Evolutionary conservation across 2,113 vertebrate genomes (phyloP), one percentile per base, ranked within the genome.

Genomic region (Ardeotis arabs): DNA sequence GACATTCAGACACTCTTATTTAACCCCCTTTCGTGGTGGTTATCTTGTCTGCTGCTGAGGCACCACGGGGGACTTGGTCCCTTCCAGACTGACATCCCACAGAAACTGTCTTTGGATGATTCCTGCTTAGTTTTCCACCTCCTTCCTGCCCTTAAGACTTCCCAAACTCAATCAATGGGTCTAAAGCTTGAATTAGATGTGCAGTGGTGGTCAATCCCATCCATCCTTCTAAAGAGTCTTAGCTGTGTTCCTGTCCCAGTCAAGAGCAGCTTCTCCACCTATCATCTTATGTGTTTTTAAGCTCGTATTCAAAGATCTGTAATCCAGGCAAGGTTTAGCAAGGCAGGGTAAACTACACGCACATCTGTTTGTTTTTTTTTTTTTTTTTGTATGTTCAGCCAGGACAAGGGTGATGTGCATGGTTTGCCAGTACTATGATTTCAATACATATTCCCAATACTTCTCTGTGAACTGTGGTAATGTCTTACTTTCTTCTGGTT

Each of bases 331-430:
- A 37, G 59, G 33, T 52, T 84, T 82, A 86, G 21, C 0, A 0
- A 87, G 37, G 29, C 37, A n/a, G 17, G 19, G 23, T 33, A 77
- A 52, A 50, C 56, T 41, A 41, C 29, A 22, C 22, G 73, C 7
- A 10, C 4, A 39, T 58, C 59, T 60, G 39, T 0, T 12, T 53
- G 76, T 0, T 12, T 53, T 80, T 0, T 12, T 53, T 80, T 0
- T 12, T 53, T 80, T 0, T 12, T 53, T 60, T 9, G 1, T 62
- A 7, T 19, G 6, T 84, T 86, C 86, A 59, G n/a, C 12, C n/a
- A 44, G 68, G 75, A 84, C 29, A 73, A 23, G 31, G 41, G 55
- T 52, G 28, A 44, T 37, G 10, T 35, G 29, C 10, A 15, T 58
- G 8, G 19, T 24, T 95, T 94, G 16, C 35, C 60, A 64, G n/a